Evolutionary conservation across 2,888 invertebrate genomes (phyloP), one percentile per base, ranked within the genome.

Genomic region (Hoplodrina blanda): DNA sequence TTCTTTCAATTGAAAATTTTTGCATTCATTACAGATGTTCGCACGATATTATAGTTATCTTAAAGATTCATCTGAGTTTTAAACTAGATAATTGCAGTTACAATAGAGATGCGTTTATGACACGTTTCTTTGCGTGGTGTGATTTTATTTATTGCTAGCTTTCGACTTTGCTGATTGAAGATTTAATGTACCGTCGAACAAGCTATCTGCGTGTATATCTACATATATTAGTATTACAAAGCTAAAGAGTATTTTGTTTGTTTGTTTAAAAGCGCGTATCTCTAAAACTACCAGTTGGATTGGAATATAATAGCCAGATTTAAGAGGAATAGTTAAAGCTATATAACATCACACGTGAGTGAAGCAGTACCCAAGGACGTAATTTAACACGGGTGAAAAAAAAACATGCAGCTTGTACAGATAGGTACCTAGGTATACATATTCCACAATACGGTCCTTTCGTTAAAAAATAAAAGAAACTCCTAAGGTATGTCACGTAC

Each of bases 1-100:
- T 90, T 90, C 89, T 87, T 89, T 81, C 82, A 86, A 84, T 90
- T 79, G 79, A 79, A 80, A 83, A 83, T 76, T 73, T 76, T 82
- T 81, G 76, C 84, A 84, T 85, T 67, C 75, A 78, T 76, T 55
- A 5, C 62, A 67, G 78, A 81, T 84, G 62, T 87, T 91, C 91
- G 76, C 91, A 91, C 91, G 88, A 78, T 84, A 81, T 82, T 71
- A 80, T 78, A 68, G 13, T 8, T 69, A 73, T 68, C 66, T 54
- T 11, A 61, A 44, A 74, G 82, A 87, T 85, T 81, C 76, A 85
- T 87, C 87, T 87, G 78, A 82, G 83, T 87, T 81, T 88, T 80
- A 37, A 85, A 82, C 59, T 73, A 61, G 64, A 71, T 82, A 80
- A 84, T 82, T 83, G 61, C 66, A 44, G 52, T 68, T 68, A 82